Evolutionary conservation across 2,888 invertebrate species (phyloP).

Genomic region (Pycnomerus fuliginosus): DNA sequence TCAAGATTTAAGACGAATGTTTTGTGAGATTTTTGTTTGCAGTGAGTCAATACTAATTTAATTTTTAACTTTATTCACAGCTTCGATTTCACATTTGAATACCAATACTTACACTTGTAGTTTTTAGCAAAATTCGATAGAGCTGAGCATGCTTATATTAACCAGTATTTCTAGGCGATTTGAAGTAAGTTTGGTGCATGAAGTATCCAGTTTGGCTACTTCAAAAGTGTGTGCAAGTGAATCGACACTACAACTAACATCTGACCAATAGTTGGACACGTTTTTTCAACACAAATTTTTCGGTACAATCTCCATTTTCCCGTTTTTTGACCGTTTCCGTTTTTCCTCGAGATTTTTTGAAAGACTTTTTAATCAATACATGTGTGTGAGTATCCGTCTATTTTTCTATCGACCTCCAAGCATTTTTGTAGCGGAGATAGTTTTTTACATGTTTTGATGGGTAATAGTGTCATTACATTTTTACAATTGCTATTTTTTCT

Average conservation of each 20-base stretch:
- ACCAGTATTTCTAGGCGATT: background rate
- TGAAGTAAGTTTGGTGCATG: conserved; percentile 15
- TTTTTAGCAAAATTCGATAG: background rate
- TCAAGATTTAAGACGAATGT: no score
- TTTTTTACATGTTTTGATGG: conserved; percentile 40
- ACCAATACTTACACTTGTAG: conserved; percentile 59
- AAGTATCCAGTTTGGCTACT: conserved; percentile 10
- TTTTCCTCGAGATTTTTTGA: conserved; percentile 24
- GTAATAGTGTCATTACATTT: conserved; percentile 45
- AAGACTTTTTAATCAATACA: conserved; percentile 60
- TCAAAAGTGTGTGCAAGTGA: conserved; percentile 30
- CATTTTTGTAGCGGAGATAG: conserved; percentile 55
- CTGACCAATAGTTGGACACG: conserved; percentile 28
- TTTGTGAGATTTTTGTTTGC: no score
- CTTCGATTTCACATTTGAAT: conserved; percentile 63
- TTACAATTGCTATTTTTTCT: conserved; percentile 55
- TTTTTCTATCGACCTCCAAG: conserved; percentile 48
- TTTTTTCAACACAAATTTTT: conserved; percentile 26
- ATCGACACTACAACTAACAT: conserved; percentile 24
- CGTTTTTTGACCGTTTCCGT: conserved; percentile 28
- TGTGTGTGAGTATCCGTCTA: conserved; percentile 62
- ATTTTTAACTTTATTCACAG: conserved; percentile 30
- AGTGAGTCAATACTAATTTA: conserved; percentile 15
- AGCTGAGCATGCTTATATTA: background rate
- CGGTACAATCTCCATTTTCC: conserved; percentile 16